phyloP scores from a whole-genome alignment of 1,140 invertebrate genomes.

The Drosophila albomicans region DNA sequence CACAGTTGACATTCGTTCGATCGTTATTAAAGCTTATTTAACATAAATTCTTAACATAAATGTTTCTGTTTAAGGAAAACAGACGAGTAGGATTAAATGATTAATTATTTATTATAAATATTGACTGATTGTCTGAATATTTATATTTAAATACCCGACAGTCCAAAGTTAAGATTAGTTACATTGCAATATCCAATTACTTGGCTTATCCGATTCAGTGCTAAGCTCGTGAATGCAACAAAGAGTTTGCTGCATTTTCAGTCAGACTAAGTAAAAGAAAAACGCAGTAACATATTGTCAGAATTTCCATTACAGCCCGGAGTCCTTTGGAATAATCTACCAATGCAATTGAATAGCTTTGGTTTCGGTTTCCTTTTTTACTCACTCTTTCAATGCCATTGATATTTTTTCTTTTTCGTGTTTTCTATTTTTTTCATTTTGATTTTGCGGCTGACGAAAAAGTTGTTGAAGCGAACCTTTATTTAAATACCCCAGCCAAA shows the following conservation, averaged over 20 bases:
- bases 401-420: conserved; percentile 26
- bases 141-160: no score
- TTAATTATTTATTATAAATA: no score
- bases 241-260: not conserved
- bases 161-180: no score
- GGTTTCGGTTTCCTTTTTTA: conserved; percentile 30
- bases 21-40: no score
- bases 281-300: conserved; percentile 12
- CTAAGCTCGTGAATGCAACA: conserved; percentile 3
- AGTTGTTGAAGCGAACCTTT: conserved; percentile 71
- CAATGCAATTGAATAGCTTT: conserved; percentile 71
- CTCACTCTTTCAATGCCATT: conserved; percentile 8
- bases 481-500: conserved; percentile 79
- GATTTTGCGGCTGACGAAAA: conserved; percentile 62
- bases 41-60: no score
- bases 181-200: not conserved
- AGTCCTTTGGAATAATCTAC: conserved; percentile 34
- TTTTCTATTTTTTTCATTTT: conserved; percentile 23
- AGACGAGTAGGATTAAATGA: no score
- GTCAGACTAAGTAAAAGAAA: not conserved
- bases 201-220: not conserved
- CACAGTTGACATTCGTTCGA: no score
- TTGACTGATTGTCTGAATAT: no score
- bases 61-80: no score
- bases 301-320: conserved; percentile 30